These are phyloP conservation scores for Meleagris gallopavo DNA, from an alignment of 2,113 vertebrate species.

Conservation along the genomic window DNA sequence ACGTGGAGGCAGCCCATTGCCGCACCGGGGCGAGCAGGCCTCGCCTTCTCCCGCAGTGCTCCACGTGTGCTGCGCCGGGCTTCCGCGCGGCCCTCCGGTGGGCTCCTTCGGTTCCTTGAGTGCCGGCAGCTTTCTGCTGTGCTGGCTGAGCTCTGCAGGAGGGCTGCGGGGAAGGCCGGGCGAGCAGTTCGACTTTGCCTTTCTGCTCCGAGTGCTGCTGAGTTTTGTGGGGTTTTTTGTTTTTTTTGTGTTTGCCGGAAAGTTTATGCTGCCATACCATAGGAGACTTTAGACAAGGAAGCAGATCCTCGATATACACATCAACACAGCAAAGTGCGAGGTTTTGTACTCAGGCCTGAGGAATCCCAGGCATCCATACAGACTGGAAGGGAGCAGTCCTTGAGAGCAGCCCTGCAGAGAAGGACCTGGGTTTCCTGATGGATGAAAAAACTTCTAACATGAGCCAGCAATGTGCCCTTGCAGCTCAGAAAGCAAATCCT, in stretches of 20 bases:
- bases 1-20: not conserved
- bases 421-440: too few relatives aligned
- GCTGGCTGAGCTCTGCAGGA: not conserved
- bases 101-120: not conserved
- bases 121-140: not conserved
- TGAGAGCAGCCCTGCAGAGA: too few relatives aligned
- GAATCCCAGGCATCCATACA: too few relatives aligned
- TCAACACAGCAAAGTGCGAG: too few relatives aligned
- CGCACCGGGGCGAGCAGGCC: not conserved
- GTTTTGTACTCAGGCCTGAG: too few relatives aligned
- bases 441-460: too few relatives aligned
- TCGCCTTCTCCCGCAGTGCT: not conserved
- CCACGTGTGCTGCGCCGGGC: not conserved
- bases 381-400: too few relatives aligned
- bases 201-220: not conserved
- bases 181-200: not conserved
- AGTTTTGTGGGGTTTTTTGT: not conserved
- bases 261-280: fast-evolving
- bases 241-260: fast-evolving
- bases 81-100: fast-evolving
- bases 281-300: not conserved
- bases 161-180: not conserved
- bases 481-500: too few relatives aligned
- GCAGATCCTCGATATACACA: too few relatives aligned
- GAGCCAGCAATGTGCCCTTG: too few relatives aligned